Evolutionary conservation across 1,140 invertebrate species (phyloP).

Genomic region (Cotesia typhae): DNA sequence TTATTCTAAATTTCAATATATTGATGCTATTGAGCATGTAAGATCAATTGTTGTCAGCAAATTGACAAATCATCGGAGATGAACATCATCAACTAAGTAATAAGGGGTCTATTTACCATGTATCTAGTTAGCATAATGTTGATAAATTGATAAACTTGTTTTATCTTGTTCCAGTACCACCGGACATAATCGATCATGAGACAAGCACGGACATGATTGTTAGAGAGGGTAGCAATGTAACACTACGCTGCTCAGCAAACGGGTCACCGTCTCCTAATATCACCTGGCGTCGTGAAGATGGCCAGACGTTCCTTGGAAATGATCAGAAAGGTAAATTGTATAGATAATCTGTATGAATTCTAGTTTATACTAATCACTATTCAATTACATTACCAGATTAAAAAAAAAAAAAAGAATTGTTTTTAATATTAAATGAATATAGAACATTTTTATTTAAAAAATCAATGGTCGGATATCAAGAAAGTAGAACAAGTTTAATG

Average conservation of each 20-base stretch:
- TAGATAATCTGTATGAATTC: too few relatives aligned
- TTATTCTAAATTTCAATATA: too few relatives aligned
- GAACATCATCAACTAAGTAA: not conserved
- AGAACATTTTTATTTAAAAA: too few relatives aligned
- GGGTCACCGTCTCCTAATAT: constrained; percentile 85
- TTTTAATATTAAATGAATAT: too few relatives aligned
- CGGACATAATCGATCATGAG: constrained; percentile 84
- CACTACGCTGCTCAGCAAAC: constrained; percentile 80
- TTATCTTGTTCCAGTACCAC: constrained; percentile 76
- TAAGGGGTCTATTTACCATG: not conserved
- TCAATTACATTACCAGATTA: not conserved
- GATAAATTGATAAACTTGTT: constrained; percentile 39
- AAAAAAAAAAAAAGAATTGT: not conserved
- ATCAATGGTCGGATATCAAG: too few relatives aligned
- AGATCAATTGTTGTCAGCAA: too few relatives aligned
- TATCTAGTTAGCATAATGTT: not conserved
- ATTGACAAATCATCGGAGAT: too few relatives aligned
- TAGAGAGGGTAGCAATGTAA: constrained; percentile 86
- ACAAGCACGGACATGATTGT: constrained; percentile 89
- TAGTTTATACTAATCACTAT: not conserved
- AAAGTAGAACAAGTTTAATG: too few relatives aligned
- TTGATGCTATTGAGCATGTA: too few relatives aligned
- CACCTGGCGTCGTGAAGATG: constrained; percentile 84
- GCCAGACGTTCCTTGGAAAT: constrained; percentile 72
- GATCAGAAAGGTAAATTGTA: constrained; percentile 57